Base-by-base conservation (phyloP, 2,113 vertebrate genomes). In the Sakesphorus luctuosus region DNA sequence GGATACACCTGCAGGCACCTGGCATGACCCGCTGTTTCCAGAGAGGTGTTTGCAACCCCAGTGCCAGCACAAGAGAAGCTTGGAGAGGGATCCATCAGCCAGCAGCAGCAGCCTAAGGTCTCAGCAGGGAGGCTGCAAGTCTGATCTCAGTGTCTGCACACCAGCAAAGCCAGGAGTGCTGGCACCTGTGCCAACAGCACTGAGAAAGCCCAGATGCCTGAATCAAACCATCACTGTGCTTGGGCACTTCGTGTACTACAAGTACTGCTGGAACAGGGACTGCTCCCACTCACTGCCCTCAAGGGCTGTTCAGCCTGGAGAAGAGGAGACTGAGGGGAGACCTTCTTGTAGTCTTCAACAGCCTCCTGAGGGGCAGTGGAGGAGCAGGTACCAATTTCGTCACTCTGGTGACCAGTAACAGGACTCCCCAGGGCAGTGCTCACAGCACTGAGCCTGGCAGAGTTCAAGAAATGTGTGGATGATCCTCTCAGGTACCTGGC, bases 21-120 rank as follows among this genome's bases (percentile, higher is more conserved):
- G 80, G 84, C 75, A 52, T 0, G 1, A 58, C n/a, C 56, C 1
- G 2, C 36, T 38, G 53, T 11, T 40, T 67, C 59, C 68, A 52
- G 15, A 13, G 88, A 28, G 67, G 87, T 24, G 52, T 38, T 24
- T 75, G 52, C 46, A 46, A 55, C 18, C 36, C 11, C 25, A 14
- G 53, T 76, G 76, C 73, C 0, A 1, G 56, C 65, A 36, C 0
- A 0, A 59, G 69, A 52, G 65, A 33, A 44, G 13, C 33, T 35
- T 2, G 2, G 36, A 69, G 69, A 87, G 56, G 77, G 73, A 74
- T 58, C 53, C 49, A 50, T 26, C 88, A 50, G 5, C 11, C 1
- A 0, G 36, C 52, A 6, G 80, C 71, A 59, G 80, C 80, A 80
- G 87, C 68, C 3, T 2, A 53, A 80, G 40, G 40, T 49, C n/a